phyloP scores from a whole-genome alignment of 2,888 invertebrate genomes.

The Drymonia ruficornis region DNA sequence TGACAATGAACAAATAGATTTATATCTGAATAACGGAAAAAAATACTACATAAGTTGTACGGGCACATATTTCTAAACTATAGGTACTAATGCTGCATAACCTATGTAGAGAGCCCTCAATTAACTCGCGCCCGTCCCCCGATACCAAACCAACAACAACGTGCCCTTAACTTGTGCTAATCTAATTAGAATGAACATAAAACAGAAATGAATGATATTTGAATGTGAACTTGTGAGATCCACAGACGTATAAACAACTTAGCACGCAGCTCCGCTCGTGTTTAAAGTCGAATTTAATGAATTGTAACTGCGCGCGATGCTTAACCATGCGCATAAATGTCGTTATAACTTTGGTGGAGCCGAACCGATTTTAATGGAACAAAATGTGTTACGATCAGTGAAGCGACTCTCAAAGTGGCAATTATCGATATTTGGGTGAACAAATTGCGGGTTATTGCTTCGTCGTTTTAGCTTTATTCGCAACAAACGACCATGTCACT shows the following conservation, averaged over 20 bases:
- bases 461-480: not conserved
- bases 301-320: conserved; percentile 24
- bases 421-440: conserved; percentile 3
- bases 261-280: conserved; percentile 16
- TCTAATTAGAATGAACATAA: conserved; percentile 25
- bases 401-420: not conserved
- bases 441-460: not conserved
- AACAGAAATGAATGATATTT: conserved; percentile 28
- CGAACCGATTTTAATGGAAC: conserved; percentile 24
- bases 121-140: conserved; percentile 14
- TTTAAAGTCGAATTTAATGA: conserved; percentile 35
- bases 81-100: conserved; percentile 13
- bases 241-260: conserved; percentile 23
- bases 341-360: conserved; percentile 27
- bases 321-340: conserved; percentile 27
- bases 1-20: conserved; percentile 1
- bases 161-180: conserved; percentile 21
- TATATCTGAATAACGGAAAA: not conserved
- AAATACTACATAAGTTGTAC: too few species aligned
- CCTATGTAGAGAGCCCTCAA: conserved; percentile 14
- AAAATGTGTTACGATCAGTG: conserved; percentile 16
- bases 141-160: conserved; percentile 5
- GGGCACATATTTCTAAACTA: too few species aligned
- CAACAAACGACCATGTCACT: not conserved
- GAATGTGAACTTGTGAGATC: conserved; percentile 15